Evolutionary conservation across 1,140 invertebrate genomes (phyloP), one percentile per base, ranked within the genome.

Genomic region (Rhyzopertha dominica): DNA sequence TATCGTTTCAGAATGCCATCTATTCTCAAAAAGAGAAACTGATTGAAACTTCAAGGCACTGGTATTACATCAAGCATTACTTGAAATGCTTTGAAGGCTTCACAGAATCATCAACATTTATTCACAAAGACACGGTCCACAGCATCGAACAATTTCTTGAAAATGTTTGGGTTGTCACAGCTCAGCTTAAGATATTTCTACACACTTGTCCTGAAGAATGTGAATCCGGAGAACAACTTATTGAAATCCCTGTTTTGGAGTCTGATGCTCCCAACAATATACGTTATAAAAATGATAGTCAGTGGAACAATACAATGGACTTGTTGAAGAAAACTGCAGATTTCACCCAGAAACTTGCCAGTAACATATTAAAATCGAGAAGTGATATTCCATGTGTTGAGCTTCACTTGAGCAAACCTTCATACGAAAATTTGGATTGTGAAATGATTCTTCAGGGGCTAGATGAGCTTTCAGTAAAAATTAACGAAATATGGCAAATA

Each of bases 161-260:
- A 3, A 66, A 71, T 17, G 58, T 73, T 19, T 69, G 29, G 5
- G 31, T 74, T 40, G 59, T 73, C 20, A 64, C 79, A 8, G 75
- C 79, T 38, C 81, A 84, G 51, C 71, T 80, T 22, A 52, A 71
- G 43, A 48, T 82, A 0, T 67, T 81, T 8, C 37, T 84, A 3
- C 69, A 80, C 57, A 70, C 79, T 22, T 78, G 76, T 53, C 81
- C 81, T 10, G 63, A 63, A 46, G 66, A 74, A 47, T 59, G 63
- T 18, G 54, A 68, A 24, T 66, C 72, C 34, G 70, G 70, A 55
- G 20, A 35, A 10, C 53, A 67, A 12, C 26, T 69, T 35, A 56
- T 67, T 17, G 60, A 72, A 37, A 67, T 74, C 12, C 61, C 70
- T 1, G 60, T 79, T 23, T 52, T 74, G 2, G 66, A 70, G 36